Base-by-base conservation (phyloP, 2,113 vertebrate species). In the Microtus pennsylvanicus region DNA sequence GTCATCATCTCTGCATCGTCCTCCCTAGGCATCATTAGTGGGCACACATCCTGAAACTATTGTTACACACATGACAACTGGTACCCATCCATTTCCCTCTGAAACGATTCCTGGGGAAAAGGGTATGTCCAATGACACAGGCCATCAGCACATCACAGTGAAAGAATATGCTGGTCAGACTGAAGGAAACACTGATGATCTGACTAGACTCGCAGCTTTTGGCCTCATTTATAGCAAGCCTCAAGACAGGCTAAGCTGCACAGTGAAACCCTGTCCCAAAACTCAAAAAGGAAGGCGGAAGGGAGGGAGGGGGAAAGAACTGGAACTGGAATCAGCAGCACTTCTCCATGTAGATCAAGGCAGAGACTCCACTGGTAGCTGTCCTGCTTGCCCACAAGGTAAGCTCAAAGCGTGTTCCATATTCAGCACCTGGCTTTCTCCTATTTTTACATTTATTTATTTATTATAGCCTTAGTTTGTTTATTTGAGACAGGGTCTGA, bases 191-290 rank as follows among this genome's bases (percentile, higher is more conserved):
- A 72, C 61, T 63, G 76, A 75, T 86, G 80, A 82, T 63, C 76
- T 95, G 88, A 80, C 92, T 85, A 87, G 1, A 69, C 26, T 42
- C 87, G 83, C 69, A 95, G 94, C 80, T 90, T 19, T 38, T 95
- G 45, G 83, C 35, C 61, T 93, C 21, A 88, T 63, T 96, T 95
- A 96, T 30, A 86, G 67, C 72, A 94, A 91, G 81, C n/a, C n/a
- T n/a, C n/a, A n/a, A n/a, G 21, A 12, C 65, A 70, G 65, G 30
- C 82, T 86, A 22, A 45, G 8, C 16, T 69, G 38, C 38, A 72
- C 0, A n/a, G 33, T 52, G 22, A 52, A 35, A 87, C 33, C 47
- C 67, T 87, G 45, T 16, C 47, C 50, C 86, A 72, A 72, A 52
- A 47, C 63, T 83, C n/a, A 12, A 61, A 58, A 33, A 24, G 58